These are phyloP conservation scores for Sciurus vulgaris DNA, from an alignment of 2,797 vertebrate species.

Conservation along the genomic window DNA sequence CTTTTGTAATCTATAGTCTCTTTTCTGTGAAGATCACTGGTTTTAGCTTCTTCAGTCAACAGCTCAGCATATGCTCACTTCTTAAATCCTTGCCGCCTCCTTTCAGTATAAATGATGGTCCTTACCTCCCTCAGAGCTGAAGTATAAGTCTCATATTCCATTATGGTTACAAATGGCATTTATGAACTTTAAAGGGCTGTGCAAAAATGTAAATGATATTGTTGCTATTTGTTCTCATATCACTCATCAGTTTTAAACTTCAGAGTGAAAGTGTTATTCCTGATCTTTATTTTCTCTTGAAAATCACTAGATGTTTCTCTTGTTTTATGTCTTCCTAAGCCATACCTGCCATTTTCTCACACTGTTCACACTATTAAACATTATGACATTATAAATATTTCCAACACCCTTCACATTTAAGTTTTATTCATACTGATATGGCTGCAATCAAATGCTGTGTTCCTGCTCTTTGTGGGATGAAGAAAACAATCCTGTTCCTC, in stretches of 20 bases:
- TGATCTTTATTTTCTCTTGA: neutral
- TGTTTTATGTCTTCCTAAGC: neutral
- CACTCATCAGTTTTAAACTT: conserved; percentile 19
- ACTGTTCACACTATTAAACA: neutral
- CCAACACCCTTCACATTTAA: neutral
- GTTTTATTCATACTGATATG: neutral
- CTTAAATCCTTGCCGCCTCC: neutral
- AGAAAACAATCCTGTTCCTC: neutral
- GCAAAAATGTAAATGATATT: neutral
- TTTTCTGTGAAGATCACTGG: neutral
- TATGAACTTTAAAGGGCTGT: neutral
- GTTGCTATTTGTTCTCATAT: neutral
- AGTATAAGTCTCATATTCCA: neutral
- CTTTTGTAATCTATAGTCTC: neutral
- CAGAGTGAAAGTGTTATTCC: neutral
- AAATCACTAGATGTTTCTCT: neutral
- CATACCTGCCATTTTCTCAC: neutral
- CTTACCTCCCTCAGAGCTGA: neutral
- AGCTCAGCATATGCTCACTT: neutral
- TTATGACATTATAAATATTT: neutral
- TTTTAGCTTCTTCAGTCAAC: neutral
- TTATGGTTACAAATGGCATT: neutral
- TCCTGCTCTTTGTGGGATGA: neutral
- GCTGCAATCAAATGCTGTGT: neutral
- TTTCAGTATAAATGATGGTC: neutral